Evolutionary conservation across 2,888 invertebrate genomes (phyloP).

Genomic region (Lingula anatina): DNA sequence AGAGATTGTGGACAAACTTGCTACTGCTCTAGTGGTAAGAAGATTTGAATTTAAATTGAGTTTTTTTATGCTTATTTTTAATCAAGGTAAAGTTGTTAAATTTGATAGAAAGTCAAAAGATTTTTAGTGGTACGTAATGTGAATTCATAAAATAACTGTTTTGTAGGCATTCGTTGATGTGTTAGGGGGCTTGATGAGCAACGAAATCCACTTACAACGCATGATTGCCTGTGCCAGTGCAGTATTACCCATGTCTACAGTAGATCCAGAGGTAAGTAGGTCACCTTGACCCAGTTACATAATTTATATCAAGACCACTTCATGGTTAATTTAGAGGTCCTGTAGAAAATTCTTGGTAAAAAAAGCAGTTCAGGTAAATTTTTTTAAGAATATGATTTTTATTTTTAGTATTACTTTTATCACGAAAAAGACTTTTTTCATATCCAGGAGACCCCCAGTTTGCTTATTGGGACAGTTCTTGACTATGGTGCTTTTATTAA

Average conservation of each 20-base stretch:
- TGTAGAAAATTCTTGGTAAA: too few species aligned
- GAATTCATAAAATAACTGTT: not conserved
- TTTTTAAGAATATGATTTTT: too few species aligned
- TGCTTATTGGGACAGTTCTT: too few species aligned
- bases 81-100: not conserved
- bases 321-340: too few species aligned
- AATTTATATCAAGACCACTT: too few species aligned
- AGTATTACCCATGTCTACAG: slow-evolving; percentile 25
- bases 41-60: not conserved
- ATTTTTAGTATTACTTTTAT: too few species aligned
- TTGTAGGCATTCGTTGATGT: slow-evolving; percentile 32
- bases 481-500: too few species aligned
- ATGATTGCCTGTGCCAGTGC: slow-evolving; percentile 29
- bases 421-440: too few species aligned
- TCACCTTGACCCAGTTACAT: too few species aligned
- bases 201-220: slow-evolving; percentile 32
- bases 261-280: slow-evolving; percentile 31
- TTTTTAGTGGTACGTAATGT: not conserved
- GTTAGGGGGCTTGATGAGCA: slow-evolving; percentile 26
- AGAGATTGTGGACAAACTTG: slow-evolving; percentile 30
- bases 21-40: slow-evolving; percentile 34
- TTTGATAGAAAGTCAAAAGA: not conserved
- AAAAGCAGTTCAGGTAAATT: too few species aligned
- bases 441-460: too few species aligned
- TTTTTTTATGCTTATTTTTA: not conserved